Evolutionary conservation across 2,888 invertebrate genomes (phyloP).

Genomic region (Tinea trinotella): DNA sequence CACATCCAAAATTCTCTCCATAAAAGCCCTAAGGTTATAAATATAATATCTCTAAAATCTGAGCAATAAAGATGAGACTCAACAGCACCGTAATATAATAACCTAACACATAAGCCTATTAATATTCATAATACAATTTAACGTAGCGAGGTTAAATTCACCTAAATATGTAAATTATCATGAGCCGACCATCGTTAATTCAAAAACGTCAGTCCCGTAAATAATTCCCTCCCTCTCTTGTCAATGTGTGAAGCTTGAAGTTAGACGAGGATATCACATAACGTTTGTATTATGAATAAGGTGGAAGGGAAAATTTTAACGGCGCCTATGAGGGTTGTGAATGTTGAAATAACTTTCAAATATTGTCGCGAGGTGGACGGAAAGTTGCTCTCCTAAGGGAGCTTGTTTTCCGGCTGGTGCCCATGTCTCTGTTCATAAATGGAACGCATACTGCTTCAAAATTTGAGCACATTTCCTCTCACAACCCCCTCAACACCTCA

Average conservation of each 20-base stretch:
- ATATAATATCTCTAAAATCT: constrained; percentile 43
- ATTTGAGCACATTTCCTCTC: constrained; percentile 38
- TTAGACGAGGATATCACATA: constrained; percentile 35
- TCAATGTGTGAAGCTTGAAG: constrained; percentile 23
- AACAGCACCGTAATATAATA: constrained; percentile 42
- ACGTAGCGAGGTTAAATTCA: constrained; percentile 70
- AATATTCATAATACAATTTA: constrained; percentile 73
- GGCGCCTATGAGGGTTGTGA: constrained; percentile 73
- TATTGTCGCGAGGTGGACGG: constrained; percentile 72
- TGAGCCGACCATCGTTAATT: constrained; percentile 72
- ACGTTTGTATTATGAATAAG: constrained; percentile 66
- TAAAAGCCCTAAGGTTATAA: no score
- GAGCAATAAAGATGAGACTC: constrained; percentile 46
- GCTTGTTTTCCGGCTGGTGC: constrained; percentile 56
- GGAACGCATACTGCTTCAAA: constrained; percentile 48
- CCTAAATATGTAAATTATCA: constrained; percentile 75
- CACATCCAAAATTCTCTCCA: no score
- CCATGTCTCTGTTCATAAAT: constrained; percentile 65
- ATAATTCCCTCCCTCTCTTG: constrained; percentile 43
- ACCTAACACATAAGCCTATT: constrained; percentile 51
- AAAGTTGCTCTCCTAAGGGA: constrained; percentile 67
- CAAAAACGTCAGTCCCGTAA: constrained; percentile 63
- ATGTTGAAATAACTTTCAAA: constrained; percentile 73
- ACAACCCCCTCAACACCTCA: constrained; percentile 29
- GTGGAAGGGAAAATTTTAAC: constrained; percentile 70